Evolutionary conservation across 2,797 vertebrate genomes (phyloP).

Genomic region (Okamejei kenojei): DNA sequence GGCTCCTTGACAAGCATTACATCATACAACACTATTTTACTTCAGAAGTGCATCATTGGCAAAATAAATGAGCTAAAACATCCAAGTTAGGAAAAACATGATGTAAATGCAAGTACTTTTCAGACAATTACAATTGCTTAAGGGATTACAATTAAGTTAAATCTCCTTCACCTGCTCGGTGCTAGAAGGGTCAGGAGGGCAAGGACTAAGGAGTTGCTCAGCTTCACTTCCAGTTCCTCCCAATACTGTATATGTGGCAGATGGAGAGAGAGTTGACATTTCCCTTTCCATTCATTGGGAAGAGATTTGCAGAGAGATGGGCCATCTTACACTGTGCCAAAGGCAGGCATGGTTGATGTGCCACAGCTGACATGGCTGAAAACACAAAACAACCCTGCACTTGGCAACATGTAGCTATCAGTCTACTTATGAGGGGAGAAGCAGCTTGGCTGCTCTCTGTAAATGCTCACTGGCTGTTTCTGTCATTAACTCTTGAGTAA

Average conservation of each 20-base stretch:
- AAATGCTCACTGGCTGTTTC: neutral
- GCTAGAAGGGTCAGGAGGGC: no score
- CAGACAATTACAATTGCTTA: neutral
- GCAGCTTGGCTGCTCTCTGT: neutral
- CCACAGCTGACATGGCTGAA: neutral
- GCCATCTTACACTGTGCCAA: neutral
- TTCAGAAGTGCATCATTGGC: neutral
- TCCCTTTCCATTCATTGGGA: neutral
- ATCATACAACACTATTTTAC: neutral
- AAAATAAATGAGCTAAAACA: neutral
- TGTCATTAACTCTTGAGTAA: neutral
- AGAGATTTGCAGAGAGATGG: neutral
- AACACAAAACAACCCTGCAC: neutral
- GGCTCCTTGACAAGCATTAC: neutral
- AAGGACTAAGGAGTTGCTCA: neutral
- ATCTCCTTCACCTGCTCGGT: no score
- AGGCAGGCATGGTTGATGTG: neutral
- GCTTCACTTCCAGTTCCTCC: neutral
- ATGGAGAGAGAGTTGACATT: neutral
- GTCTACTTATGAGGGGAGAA: neutral
- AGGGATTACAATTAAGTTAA: no score
- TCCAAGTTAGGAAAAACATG: neutral
- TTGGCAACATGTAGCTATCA: neutral
- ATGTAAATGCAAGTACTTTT: neutral
- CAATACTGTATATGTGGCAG: neutral